phyloP scores from a whole-genome alignment of 2,113 vertebrate genomes.

The Gracilinanus agilis region DNA sequence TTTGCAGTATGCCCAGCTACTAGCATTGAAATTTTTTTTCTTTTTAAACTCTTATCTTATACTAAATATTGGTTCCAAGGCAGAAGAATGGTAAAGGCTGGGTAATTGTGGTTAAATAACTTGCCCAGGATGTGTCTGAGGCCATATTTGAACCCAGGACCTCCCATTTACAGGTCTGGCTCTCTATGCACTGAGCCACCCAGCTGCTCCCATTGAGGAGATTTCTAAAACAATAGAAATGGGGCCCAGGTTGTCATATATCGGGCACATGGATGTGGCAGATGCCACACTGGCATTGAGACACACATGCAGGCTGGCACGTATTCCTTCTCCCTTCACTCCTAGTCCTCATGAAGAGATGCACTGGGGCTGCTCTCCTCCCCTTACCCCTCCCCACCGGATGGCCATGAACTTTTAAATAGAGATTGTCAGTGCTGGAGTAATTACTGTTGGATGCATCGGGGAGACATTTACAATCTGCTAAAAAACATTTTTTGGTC shows the following conservation, averaged over 20 bases:
- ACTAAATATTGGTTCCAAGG: no score
- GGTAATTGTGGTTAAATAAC: no score
- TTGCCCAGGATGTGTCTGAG: no score
- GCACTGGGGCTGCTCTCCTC: neutral
- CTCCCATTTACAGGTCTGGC: no score
- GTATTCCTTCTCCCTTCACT: neutral
- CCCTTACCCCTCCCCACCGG: neutral
- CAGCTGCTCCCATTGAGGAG: neutral
- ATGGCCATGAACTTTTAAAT: neutral
- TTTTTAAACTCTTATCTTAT: no score
- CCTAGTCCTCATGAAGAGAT: neutral
- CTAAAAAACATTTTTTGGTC: conserved; percentile 52
- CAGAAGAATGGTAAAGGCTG: no score
- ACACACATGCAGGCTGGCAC: neutral
- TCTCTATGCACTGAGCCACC: neutral
- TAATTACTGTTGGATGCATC: neutral
- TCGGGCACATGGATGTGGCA: neutral
- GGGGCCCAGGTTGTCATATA: neutral
- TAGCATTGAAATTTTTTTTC: neutral
- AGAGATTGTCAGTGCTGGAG: conserved; percentile 33
- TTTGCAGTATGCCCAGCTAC: neutral
- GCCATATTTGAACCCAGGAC: no score
- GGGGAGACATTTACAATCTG: conserved; percentile 52
- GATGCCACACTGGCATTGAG: neutral
- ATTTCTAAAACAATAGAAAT: neutral